A percentile compares a stretch with the other conserved stretches of the same genome.
Conservation (phyloP, 2,888 invertebrate species). For the Megastigmus dorsalis region DNA sequence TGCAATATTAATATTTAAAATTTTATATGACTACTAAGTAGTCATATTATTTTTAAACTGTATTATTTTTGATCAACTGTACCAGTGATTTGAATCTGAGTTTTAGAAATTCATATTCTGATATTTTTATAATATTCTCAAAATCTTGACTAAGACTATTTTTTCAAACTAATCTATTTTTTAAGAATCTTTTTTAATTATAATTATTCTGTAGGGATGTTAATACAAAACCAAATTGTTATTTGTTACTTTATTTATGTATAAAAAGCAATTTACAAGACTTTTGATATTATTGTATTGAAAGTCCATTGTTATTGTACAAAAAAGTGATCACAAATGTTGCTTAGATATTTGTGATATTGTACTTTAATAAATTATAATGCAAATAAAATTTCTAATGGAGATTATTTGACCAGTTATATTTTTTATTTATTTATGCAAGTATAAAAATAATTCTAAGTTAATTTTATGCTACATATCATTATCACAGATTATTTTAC, state of each 20-base stretch:
- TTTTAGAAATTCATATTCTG: constrained; percentile 31
- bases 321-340: constrained; percentile 42
- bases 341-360: constrained; percentile 47
- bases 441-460: constrained; percentile 2
- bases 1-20: constrained; percentile 27
- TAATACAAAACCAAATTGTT: constrained; percentile 52
- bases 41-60: constrained; percentile 24
- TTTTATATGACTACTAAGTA: constrained; percentile 42
- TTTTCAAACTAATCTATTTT: constrained; percentile 36
- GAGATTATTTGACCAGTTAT: constrained; percentile 22
- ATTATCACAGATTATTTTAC: constrained; percentile 20
- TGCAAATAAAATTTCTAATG: constrained; percentile 44
- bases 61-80: too few relatives aligned
- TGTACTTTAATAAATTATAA: constrained; percentile 54
- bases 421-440: background rate
- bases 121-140: constrained; percentile 8
- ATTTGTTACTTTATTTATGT: constrained; percentile 52
- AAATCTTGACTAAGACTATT: constrained; percentile 37
- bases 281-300: constrained; percentile 49
- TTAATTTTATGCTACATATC: background rate
- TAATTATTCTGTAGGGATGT: constrained; percentile 42
- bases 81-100: background rate
- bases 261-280: constrained; percentile 50
- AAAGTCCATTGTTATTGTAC: constrained; percentile 47
- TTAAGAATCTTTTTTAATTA: constrained; percentile 27